phyloP scores from a whole-genome alignment of 2,113 vertebrate species.

The Lepus americanus region DNA sequence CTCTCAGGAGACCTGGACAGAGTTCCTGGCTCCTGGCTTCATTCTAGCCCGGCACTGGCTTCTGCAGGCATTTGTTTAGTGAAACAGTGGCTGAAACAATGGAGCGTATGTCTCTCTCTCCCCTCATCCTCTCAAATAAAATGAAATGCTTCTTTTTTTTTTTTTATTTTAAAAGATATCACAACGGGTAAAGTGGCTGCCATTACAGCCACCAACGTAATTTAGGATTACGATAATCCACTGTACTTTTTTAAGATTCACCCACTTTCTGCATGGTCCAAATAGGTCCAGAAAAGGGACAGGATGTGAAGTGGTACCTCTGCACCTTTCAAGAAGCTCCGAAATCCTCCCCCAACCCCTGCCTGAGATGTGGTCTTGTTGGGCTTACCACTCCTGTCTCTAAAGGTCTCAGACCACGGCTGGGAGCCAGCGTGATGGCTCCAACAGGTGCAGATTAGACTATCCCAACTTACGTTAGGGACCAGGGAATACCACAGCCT shows the following conservation, averaged over 20 bases:
- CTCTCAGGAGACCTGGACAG: too few relatives aligned
- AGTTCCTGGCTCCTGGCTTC: too few relatives aligned
- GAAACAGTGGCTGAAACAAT: too few relatives aligned
- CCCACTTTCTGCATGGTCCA: background rate
- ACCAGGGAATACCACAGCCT: background rate
- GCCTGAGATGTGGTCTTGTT: background rate
- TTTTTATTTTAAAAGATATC: background rate
- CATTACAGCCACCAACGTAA: background rate
- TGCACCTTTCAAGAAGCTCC: background rate
- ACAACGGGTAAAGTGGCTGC: background rate
- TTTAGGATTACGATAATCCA: background rate
- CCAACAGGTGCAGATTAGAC: background rate
- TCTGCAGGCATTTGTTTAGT: too few relatives aligned
- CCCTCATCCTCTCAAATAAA: too few relatives aligned
- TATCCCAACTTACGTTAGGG: too few relatives aligned
- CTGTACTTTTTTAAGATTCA: background rate
- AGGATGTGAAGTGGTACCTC: background rate
- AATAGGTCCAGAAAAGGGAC: background rate
- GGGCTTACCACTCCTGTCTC: background rate
- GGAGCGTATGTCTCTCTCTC: too few relatives aligned
- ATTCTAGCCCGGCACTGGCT: too few relatives aligned
- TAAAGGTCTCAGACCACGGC: background rate
- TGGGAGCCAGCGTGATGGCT: background rate
- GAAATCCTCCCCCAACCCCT: background rate
- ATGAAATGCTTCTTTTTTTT: too few relatives aligned